Evolutionary conservation across 2,888 invertebrate species (phyloP).

Genomic region (Caprella mutica): DNA sequence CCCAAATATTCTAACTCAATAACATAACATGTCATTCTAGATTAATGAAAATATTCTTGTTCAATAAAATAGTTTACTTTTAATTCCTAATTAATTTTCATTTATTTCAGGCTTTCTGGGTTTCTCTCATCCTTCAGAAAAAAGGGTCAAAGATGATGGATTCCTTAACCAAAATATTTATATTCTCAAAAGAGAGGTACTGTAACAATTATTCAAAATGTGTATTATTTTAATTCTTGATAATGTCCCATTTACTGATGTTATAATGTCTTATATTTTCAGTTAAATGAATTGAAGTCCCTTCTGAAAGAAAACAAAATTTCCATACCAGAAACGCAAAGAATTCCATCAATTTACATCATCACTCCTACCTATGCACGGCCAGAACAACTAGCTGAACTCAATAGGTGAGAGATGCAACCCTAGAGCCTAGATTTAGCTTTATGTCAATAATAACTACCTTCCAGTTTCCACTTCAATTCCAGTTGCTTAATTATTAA

Average conservation of each 20-base stretch:
- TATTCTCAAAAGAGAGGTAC: too few relatives aligned
- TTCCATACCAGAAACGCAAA: slow-evolving; percentile 6
- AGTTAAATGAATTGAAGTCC: slow-evolving; percentile 18
- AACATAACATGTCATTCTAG: not conserved
- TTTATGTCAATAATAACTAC: too few relatives aligned
- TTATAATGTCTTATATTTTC: not conserved
- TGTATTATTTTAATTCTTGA: too few relatives aligned
- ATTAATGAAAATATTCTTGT: not conserved
- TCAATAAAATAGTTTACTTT: not conserved
- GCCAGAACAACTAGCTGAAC: slow-evolving; percentile 82
- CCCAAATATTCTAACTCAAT: not conserved
- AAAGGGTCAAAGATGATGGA: not conserved
- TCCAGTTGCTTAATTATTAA: too few relatives aligned
- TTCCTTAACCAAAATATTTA: not conserved
- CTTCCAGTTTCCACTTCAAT: too few relatives aligned
- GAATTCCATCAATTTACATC: slow-evolving; percentile 64
- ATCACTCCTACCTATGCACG: slow-evolving; percentile 85
- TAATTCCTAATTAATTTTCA: not conserved
- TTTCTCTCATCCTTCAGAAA: not conserved
- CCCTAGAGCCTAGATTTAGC: not conserved
- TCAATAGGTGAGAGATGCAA: slow-evolving; percentile 55
- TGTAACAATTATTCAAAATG: too few relatives aligned
- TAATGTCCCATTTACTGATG: too few relatives aligned
- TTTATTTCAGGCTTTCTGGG: not conserved
- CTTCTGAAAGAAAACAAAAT: slow-evolving; percentile 16